Evolutionary conservation across 2,113 vertebrate genomes (phyloP).

Genomic region (Daubentonia madagascariensis): DNA sequence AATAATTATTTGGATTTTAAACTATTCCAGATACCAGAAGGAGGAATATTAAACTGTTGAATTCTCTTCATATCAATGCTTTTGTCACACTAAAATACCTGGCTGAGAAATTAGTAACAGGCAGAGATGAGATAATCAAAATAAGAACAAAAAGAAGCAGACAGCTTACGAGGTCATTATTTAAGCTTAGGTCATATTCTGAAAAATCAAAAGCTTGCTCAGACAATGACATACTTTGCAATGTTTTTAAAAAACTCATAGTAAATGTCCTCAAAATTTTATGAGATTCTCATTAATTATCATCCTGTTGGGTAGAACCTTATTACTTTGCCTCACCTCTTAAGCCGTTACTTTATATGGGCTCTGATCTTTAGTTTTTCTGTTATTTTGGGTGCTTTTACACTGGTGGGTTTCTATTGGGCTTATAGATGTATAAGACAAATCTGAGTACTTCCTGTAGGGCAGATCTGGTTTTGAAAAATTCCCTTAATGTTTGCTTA

Average conservation of each 20-base stretch:
- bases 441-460: no score
- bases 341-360: no score
- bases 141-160: not conserved
- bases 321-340: no score
- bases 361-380: no score
- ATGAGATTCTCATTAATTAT: not conserved
- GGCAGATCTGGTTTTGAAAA: no score
- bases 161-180: not conserved
- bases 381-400: no score
- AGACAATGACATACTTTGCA: not conserved
- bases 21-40: not conserved
- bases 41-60: not conserved
- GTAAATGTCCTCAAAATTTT: not conserved
- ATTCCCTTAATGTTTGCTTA: no score
- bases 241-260: not conserved
- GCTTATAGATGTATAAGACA: no score
- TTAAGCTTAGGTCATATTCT: not conserved
- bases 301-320: no score
- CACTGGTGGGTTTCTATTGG: no score
- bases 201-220: not conserved
- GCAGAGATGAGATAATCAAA: not conserved
- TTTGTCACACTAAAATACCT: not conserved
- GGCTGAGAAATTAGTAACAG: not conserved
- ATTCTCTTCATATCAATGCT: not conserved
- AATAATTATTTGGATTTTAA: conserved; percentile 27